phyloP scores from a whole-genome alignment of 2,888 invertebrate genomes.

The Lydus trimaculatus region DNA sequence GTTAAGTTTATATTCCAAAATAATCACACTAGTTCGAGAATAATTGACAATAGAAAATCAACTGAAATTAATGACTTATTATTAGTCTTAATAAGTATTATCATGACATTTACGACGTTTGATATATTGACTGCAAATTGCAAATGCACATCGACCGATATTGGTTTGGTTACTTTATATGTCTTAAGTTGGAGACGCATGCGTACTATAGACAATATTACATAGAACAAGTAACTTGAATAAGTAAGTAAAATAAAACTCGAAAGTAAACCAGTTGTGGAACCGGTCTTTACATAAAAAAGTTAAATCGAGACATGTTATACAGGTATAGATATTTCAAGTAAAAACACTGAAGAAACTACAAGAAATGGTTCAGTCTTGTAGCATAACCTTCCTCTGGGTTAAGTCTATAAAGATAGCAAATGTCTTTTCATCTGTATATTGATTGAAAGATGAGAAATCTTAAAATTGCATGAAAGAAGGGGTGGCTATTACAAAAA shows the following conservation, averaged over 20 bases:
- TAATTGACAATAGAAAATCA: neutral
- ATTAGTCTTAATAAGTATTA: neutral
- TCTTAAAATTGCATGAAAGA: no score
- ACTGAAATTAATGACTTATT: neutral
- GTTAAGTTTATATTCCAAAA: no score
- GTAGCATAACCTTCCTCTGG: no score
- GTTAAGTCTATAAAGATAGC: no score
- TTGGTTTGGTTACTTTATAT: neutral
- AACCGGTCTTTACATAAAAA: slow-evolving; percentile 45
- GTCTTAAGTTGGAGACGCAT: slow-evolving; percentile 17
- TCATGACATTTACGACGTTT: neutral
- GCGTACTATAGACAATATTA: slow-evolving; percentile 12
- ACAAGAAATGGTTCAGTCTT: no score
- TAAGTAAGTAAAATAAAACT: slow-evolving; percentile 39
- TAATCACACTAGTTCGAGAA: no score
- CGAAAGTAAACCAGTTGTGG: slow-evolving; percentile 48
- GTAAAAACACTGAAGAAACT: no score
- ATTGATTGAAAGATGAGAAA: no score
- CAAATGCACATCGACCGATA: neutral
- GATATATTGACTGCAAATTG: neutral
- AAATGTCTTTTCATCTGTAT: no score
- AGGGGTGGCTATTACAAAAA: no score
- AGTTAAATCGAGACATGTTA: slow-evolving; percentile 31
- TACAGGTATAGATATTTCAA: slow-evolving; percentile 33
- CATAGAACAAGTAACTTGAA: slow-evolving; percentile 26